Conservation (phyloP, 2,113 vertebrate species). For the Notechis scutatus region DNA sequence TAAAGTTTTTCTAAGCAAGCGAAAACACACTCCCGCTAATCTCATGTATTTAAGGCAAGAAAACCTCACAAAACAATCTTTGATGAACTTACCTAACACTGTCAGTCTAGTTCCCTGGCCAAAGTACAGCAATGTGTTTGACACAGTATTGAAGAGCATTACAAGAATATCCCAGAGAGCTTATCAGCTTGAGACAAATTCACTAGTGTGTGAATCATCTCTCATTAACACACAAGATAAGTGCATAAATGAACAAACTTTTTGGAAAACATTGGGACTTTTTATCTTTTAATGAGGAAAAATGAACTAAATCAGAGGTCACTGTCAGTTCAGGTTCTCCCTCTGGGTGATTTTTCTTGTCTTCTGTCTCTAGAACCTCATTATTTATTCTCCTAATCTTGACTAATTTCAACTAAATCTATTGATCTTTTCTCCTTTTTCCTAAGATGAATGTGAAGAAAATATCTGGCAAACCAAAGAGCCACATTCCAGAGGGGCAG, state of each 20-base stretch:
- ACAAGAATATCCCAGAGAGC: neutral
- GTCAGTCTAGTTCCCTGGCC: constrained; percentile 25
- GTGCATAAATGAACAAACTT: neutral
- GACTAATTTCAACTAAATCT: neutral
- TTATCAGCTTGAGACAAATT: neutral
- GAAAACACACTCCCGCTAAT: neutral
- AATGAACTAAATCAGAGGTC: neutral
- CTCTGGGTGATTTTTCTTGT: neutral
- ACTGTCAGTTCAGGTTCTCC: neutral
- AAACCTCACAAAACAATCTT: neutral
- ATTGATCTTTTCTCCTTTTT: neutral
- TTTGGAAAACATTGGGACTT: neutral
- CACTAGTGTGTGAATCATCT: neutral
- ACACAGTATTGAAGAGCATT: constrained; percentile 22
- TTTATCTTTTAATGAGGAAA: neutral
- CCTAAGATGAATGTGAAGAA: neutral
- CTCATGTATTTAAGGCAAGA: neutral
- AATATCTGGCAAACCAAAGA: neutral
- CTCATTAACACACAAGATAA: neutral
- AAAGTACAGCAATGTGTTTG: neutral
- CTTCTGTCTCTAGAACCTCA: neutral
- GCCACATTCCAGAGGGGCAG: neutral
- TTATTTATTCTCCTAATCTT: neutral
- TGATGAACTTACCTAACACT: constrained; percentile 21
- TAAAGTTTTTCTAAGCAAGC: neutral